Conservation (phyloP, 2,797 vertebrate genomes). For the Acanthopagrus latus region DNA sequence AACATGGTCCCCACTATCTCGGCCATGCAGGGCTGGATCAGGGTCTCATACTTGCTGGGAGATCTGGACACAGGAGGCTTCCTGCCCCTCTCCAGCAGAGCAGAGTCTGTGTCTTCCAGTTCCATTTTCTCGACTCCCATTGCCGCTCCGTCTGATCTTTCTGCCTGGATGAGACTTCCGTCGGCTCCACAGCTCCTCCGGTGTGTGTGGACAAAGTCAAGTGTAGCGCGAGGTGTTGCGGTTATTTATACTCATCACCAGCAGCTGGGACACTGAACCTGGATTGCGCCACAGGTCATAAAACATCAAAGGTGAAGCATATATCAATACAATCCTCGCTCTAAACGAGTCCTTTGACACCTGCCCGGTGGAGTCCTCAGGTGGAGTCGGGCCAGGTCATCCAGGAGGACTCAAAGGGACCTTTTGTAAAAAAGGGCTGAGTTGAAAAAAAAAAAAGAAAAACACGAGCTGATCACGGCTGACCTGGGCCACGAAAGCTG, state of each 20-base stretch:
- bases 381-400: background rate
- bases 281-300: conserved; percentile 51
- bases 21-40: conserved; percentile 89
- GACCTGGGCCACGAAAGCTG: background rate
- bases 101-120: conserved; percentile 58
- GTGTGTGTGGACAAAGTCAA: conserved; percentile 10
- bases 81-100: conserved; percentile 54
- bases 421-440: too few relatives aligned
- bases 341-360: conserved; percentile 5
- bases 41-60: conserved; percentile 75
- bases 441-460: too few relatives aligned
- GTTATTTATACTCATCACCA: conserved; percentile 36
- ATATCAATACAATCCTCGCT: background rate
- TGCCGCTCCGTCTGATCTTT: background rate
- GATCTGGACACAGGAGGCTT: conserved; percentile 3
- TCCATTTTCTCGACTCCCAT: conserved; percentile 78
- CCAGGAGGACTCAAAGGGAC: background rate
- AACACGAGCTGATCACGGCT: background rate
- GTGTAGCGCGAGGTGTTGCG: background rate
- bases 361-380: background rate
- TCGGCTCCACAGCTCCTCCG: too few relatives aligned
- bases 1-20: conserved; percentile 90
- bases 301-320: conserved; percentile 45
- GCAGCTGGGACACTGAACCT: conserved; percentile 3
- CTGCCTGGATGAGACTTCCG: background rate